phyloP scores from a whole-genome alignment of 2,888 invertebrate genomes.

The Clostera curtula region DNA sequence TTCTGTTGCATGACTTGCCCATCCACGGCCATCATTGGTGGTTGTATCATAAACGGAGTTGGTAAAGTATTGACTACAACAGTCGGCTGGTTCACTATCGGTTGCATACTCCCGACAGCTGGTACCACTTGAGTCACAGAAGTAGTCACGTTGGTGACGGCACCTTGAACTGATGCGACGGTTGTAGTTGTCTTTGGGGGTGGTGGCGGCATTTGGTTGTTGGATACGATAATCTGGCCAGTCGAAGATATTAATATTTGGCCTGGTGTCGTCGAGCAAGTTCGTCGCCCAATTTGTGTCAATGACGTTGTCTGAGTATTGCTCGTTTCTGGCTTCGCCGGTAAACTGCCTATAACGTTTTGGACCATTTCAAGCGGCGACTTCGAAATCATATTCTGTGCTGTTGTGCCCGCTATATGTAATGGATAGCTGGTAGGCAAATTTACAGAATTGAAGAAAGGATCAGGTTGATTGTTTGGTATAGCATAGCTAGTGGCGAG shows the following conservation, averaged over 20 bases:
- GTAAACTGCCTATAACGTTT: conserved; percentile 82
- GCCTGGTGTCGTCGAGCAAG: conserved; percentile 63
- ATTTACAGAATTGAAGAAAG: conserved; percentile 64
- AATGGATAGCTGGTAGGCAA: conserved; percentile 60
- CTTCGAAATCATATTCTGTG: conserved; percentile 69
- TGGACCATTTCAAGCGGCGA: conserved; percentile 87
- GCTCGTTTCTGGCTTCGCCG: conserved; percentile 52
- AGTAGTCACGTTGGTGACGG: conserved; percentile 78
- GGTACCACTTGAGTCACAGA: conserved; percentile 79
- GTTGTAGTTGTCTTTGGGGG: conserved; percentile 72
- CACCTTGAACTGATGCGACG: conserved; percentile 77
- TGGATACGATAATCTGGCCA: conserved; percentile 82
- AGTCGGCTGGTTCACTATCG: conserved; percentile 83
- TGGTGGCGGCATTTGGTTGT: conserved; percentile 79
- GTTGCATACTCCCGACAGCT: conserved; percentile 76
- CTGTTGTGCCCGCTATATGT: conserved; percentile 65
- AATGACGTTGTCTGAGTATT: conserved; percentile 58
- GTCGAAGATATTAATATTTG: conserved; percentile 86
- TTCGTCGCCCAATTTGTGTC: conserved; percentile 36
- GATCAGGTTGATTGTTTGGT: conserved; percentile 65
- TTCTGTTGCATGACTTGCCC: conserved; percentile 81
- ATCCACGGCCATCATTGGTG: conserved; percentile 84
- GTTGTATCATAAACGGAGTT: conserved; percentile 85
- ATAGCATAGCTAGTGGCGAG: conserved; percentile 60
- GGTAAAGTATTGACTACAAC: conserved; percentile 88